These are phyloP conservation scores for Crocodylus rhombifer DNA, from an alignment of 2,797 vertebrate species.

Conservation along the genomic window DNA sequence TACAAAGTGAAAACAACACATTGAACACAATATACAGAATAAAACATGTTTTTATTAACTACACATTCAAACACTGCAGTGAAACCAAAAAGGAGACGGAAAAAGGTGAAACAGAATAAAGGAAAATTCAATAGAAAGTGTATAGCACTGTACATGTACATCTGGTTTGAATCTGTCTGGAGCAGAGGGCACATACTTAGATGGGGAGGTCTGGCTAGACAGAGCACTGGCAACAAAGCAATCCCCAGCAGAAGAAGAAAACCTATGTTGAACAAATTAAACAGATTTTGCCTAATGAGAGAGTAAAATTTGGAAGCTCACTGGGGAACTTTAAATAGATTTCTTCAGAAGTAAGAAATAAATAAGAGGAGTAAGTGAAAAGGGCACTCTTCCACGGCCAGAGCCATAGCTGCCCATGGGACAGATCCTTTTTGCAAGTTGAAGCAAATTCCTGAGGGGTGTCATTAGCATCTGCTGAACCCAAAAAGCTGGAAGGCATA, in stretches of 20 bases:
- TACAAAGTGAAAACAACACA: background rate
- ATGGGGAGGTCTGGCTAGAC: background rate
- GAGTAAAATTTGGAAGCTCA: background rate
- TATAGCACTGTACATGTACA: background rate
- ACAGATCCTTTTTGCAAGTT: background rate
- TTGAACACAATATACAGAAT: background rate
- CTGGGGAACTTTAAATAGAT: background rate
- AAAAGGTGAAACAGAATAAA: background rate
- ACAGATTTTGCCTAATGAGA: background rate
- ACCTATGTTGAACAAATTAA: background rate
- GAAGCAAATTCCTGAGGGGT: background rate
- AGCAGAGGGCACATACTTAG: background rate
- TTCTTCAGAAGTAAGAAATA: background rate
- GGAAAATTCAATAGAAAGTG: background rate
- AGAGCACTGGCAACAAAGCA: background rate
- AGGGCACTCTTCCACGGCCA: background rate
- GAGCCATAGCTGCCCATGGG: background rate
- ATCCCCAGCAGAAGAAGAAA: background rate
- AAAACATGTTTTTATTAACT: too few relatives aligned
- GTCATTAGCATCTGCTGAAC: background rate
- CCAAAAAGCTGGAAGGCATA: background rate
- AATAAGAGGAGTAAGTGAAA: background rate
- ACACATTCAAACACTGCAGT: too few relatives aligned
- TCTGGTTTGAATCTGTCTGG: background rate
- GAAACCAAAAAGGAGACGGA: background rate